These are phyloP conservation scores for Esox masquinongy DNA, from an alignment of 2,797 vertebrate genomes.

Conservation along the genomic window DNA sequence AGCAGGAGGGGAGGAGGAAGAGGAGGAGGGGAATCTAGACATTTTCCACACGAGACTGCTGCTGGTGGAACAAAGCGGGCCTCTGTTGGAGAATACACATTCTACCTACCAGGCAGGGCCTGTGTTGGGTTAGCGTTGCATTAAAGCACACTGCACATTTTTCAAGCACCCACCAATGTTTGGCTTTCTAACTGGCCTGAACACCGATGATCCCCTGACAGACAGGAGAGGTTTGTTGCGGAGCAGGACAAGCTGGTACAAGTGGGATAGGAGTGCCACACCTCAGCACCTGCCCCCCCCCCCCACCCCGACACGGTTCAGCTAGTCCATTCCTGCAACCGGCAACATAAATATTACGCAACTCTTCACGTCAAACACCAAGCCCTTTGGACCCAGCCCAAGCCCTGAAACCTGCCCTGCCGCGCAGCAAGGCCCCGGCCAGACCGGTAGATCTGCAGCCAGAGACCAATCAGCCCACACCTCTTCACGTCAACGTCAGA, in stretches of 20 bases:
- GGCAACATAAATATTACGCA: slow-evolving; percentile 14
- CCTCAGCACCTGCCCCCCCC: neutral
- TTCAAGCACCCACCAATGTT: slow-evolving; percentile 51
- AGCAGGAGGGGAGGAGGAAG: neutral
- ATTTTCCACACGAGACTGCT: slow-evolving; percentile 34
- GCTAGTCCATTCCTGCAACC: slow-evolving; percentile 8
- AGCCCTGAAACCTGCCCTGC: too few species aligned
- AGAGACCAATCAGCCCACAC: too few species aligned
- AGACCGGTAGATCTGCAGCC: too few species aligned
- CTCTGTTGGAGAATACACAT: slow-evolving; percentile 64
- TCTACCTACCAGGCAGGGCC: slow-evolving; percentile 21
- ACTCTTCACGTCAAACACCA: neutral
- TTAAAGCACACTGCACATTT: slow-evolving; percentile 50
- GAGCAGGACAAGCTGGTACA: slow-evolving; percentile 70
- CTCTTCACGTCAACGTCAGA: neutral
- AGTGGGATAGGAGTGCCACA: slow-evolving; percentile 48
- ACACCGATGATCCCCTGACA: slow-evolving; percentile 70
- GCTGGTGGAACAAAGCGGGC: slow-evolving; percentile 65
- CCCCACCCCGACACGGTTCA: neutral
- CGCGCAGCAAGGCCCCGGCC: too few species aligned
- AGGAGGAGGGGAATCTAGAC: neutral
- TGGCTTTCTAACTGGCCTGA: slow-evolving; percentile 52
- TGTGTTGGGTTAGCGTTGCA: slow-evolving; percentile 61
- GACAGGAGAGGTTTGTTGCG: slow-evolving; percentile 61
- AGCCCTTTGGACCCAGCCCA: too few species aligned